A percentile compares a stretch with the other conserved stretches of the same genome.
Evolutionary conservation across 2,797 vertebrate species (phyloP).

Genomic region (Enteromius fasciolatus): DNA sequence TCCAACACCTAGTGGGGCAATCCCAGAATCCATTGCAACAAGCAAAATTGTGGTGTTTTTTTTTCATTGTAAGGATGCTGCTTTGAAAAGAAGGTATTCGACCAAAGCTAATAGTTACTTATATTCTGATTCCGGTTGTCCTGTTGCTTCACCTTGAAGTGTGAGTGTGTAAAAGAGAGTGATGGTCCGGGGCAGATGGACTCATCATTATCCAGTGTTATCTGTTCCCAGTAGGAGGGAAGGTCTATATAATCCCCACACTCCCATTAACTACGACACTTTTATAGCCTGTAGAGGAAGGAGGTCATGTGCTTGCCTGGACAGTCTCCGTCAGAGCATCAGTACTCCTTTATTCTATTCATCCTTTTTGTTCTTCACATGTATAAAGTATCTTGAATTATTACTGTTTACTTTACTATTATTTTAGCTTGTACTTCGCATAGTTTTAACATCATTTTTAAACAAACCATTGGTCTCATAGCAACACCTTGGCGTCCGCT

Average conservation of each 20-base stretch:
- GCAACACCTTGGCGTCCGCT: background rate
- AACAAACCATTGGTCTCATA: background rate
- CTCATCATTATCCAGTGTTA: slow-evolving; percentile 38
- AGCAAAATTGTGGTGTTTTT: background rate
- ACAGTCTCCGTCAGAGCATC: slow-evolving; percentile 37
- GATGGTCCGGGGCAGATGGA: slow-evolving; percentile 35
- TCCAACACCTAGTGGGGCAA: background rate
- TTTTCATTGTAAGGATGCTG: background rate
- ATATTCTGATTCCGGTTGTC: background rate
- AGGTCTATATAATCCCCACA: slow-evolving; percentile 36
- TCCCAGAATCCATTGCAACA: background rate
- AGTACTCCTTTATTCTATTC: slow-evolving; percentile 16
- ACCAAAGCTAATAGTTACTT: background rate
- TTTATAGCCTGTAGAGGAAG: slow-evolving; percentile 34
- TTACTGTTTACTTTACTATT: background rate
- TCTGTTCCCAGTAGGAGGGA: slow-evolving; percentile 46
- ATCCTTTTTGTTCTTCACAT: slow-evolving; percentile 17
- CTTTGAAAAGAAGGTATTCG: background rate
- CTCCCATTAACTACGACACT: slow-evolving; percentile 46
- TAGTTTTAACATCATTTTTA: background rate
- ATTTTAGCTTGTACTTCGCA: background rate
- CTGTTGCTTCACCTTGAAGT: slow-evolving; percentile 12
- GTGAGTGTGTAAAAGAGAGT: slow-evolving; percentile 26
- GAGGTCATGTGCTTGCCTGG: slow-evolving; percentile 40
- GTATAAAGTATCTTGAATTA: slow-evolving; percentile 8